These are phyloP conservation scores for Epizoanthus scotinus DNA, from an alignment of 92 coral and sea anemone species.

Conservation along the genomic window DNA sequence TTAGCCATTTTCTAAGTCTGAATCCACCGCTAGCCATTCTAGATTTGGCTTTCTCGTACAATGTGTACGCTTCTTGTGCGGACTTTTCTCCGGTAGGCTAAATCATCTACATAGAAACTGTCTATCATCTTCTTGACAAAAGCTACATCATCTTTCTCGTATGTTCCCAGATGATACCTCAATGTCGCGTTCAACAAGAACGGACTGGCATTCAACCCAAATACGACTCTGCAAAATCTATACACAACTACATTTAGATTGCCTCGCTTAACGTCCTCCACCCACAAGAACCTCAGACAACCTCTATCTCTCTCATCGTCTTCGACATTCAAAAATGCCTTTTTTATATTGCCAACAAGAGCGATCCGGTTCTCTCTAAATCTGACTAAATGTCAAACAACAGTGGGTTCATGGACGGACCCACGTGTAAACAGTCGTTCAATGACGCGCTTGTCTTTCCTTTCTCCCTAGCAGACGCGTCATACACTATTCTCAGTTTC, in stretches of 20 bases:
- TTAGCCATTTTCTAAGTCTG: constrained; percentile 54
- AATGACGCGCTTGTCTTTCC: constrained; percentile 19
- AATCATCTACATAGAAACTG: constrained; percentile 54
- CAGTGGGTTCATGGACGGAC: constrained; percentile 43
- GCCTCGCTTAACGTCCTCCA: constrained; percentile 25
- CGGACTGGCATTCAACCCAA: constrained; percentile 58
- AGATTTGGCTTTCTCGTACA: constrained; percentile 53
- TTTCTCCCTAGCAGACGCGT: constrained; percentile 9
- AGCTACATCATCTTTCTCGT: constrained; percentile 33
- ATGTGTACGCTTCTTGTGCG: constrained; percentile 16
- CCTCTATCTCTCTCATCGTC: constrained; percentile 46
- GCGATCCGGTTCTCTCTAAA: constrained; percentile 42
- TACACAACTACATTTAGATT: constrained; percentile 25
- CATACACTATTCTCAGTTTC: no score
- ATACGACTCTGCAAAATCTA: constrained; percentile 60
- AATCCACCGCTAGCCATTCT: constrained; percentile 61
- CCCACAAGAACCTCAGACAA: constrained; percentile 55
- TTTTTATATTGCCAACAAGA: constrained; percentile 46
- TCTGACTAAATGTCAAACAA: constrained; percentile 42
- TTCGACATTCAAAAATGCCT: constrained; percentile 51
- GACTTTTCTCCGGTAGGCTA: constrained; percentile 44
- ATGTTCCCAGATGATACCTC: constrained; percentile 49
- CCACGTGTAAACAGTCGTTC: constrained; percentile 44
- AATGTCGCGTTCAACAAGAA: constrained; percentile 59
- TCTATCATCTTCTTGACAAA: constrained; percentile 35